These are phyloP conservation scores for Acipenser oxyrinchus DNA, from an alignment of 2,797 vertebrate genomes.

Conservation along the genomic window DNA sequence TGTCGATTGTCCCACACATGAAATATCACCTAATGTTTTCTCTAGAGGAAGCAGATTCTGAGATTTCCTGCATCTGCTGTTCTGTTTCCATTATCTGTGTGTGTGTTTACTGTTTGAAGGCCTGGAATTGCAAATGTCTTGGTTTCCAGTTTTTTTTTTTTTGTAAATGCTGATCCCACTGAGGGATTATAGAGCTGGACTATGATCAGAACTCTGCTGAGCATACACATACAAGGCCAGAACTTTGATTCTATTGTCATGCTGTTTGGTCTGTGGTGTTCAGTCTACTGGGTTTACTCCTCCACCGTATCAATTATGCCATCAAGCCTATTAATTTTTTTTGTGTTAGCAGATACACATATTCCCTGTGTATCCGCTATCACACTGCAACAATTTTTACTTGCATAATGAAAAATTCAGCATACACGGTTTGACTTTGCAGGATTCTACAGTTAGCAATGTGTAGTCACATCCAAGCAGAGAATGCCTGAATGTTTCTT, in stretches of 20 bases:
- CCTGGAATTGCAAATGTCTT: neutral
- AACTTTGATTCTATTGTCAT: neutral
- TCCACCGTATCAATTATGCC: too few relatives aligned
- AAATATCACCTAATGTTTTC: conserved; percentile 17
- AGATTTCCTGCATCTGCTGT: conserved; percentile 28
- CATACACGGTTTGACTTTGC: too few relatives aligned
- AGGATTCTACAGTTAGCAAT: too few relatives aligned
- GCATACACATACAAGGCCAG: neutral
- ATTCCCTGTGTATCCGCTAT: too few relatives aligned
- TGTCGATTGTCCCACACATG: neutral
- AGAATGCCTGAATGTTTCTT: too few relatives aligned
- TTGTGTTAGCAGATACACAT: too few relatives aligned
- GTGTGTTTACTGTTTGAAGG: conserved; percentile 1
- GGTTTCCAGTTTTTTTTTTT: neutral
- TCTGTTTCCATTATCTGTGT: conserved; percentile 27
- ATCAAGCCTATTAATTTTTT: too few relatives aligned
- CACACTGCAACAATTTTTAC: too few relatives aligned
- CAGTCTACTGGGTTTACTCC: too few relatives aligned
- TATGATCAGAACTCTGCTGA: neutral
- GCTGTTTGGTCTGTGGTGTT: conserved; percentile 2
- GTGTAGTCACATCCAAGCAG: too few relatives aligned
- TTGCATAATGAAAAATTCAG: too few relatives aligned
- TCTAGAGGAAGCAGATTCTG: conserved; percentile 28
- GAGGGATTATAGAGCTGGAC: neutral
- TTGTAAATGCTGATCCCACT: neutral